A percentile compares a stretch with the other conserved stretches of the same genome.
Conservation (phyloP, 2,797 vertebrate genomes). For the Cetoscarus ocellatus region DNA sequence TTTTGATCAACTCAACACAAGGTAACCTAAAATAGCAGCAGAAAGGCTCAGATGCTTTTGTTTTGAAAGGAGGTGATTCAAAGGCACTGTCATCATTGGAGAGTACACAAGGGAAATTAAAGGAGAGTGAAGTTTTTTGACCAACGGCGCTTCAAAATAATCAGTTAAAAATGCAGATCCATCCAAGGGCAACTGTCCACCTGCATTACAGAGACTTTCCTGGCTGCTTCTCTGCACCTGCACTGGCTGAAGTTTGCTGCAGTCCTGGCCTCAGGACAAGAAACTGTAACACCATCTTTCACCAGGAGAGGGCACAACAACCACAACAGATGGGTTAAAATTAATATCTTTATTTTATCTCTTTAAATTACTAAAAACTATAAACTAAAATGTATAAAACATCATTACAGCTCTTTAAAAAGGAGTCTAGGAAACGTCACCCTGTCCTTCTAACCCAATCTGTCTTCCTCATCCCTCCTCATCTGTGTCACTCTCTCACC, state of each 20-base stretch:
- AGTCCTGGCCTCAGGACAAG: conserved; percentile 33
- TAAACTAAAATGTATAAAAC: not conserved
- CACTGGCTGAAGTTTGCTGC: conserved; percentile 28
- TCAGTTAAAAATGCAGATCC: not conserved
- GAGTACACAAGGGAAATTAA: not conserved
- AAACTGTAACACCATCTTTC: conserved; percentile 6
- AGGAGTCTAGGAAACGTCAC: not conserved
- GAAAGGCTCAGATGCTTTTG: not conserved
- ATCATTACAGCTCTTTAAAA: not conserved
- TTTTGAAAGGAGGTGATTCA: not conserved
- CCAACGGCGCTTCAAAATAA: not conserved
- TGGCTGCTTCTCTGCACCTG: conserved; percentile 11
- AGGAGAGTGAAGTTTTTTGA: not conserved
- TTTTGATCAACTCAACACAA: too few relatives aligned
- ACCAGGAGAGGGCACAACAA: conserved; percentile 72
- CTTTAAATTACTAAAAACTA: not conserved
- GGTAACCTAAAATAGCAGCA: too few relatives aligned
- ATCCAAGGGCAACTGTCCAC: conserved; percentile 4
- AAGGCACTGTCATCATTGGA: not conserved
- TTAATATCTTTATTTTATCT: not conserved
- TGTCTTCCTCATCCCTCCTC: conserved; percentile 7
- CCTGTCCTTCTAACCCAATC: not conserved
- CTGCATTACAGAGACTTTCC: conserved; percentile 23
- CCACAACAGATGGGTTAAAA: conserved; percentile 7
- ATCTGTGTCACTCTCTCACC: conserved; percentile 19